phyloP scores from a whole-genome alignment of 2,113 vertebrate species.

The Cololabis saira region DNA sequence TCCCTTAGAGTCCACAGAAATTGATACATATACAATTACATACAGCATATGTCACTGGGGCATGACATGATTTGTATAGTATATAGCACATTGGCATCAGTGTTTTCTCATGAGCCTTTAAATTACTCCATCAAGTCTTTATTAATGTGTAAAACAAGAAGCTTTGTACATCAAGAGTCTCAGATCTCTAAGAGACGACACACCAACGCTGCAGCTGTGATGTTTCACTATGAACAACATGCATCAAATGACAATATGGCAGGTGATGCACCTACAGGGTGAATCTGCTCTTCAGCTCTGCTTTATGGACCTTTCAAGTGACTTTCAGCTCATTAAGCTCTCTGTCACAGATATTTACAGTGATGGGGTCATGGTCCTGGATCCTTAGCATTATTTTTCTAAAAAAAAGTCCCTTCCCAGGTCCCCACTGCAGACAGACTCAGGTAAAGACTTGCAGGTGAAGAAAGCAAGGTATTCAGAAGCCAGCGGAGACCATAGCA shows the following conservation, averaged over 20 bases:
- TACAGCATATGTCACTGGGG: background rate
- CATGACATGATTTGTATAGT: background rate
- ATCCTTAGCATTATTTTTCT: background rate
- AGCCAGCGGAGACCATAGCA: background rate
- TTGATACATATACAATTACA: background rate
- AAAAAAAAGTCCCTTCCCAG: background rate
- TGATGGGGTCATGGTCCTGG: background rate
- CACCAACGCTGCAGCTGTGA: background rate
- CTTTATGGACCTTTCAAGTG: background rate
- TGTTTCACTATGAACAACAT: background rate
- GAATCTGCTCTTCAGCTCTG: background rate
- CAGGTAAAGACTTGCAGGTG: background rate
- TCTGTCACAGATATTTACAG: background rate
- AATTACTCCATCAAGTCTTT: too few species aligned
- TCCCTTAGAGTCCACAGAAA: background rate
- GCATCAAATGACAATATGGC: background rate
- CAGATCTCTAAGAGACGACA: too few species aligned
- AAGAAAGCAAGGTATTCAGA: background rate
- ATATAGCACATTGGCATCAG: too few species aligned
- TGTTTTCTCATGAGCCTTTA: too few species aligned
- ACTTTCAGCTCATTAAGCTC: background rate
- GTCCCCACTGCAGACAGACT: constrained; percentile 12
- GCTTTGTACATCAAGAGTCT: too few species aligned
- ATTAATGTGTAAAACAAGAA: too few species aligned
- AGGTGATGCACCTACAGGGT: background rate